Base-by-base conservation (phyloP, 2,797 vertebrate genomes). In the Lacerta bilineata region DNA sequence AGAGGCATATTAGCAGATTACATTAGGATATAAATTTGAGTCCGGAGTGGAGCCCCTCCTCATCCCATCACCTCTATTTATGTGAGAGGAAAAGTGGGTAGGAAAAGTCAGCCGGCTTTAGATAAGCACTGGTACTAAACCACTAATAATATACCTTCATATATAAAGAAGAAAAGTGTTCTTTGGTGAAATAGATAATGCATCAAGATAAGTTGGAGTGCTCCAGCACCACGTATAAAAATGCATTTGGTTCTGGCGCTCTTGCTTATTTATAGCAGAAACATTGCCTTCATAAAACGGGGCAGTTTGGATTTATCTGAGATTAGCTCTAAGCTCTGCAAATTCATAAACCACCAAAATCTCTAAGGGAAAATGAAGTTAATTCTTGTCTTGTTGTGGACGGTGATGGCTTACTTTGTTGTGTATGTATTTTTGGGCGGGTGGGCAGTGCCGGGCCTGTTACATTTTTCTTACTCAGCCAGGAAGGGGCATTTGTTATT, bases 401-500 rank as follows among this genome's bases (percentile, higher is more conserved):
- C 91, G 79, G 68, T 17, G 81, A 46, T 89, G 27, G 25, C 15
- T 90, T 77, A 89, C 90, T 59, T 46, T 80, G 29, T 76, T 78
- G 64, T 72, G 0, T 36, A 11, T 3, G 66, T 23, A 74, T 66
- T 46, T 86, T 41, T 5, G 90, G 11, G 8, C 25, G 13, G 9
- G 25, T 59, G 71, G 25, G 8, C 59, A 23, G 13, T 18, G 27
- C 61, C 0, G 10, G 83, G 85, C 8, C 59, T 9, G 71, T 74
- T 84, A 20, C 86, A 77, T 88, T 92, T 93, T 75, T 89, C 29
- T 91, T 27, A 90, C 59, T 50, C 15, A 75, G 10, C 82, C 69
- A 9, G 78, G 11, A 75, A 78, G 85, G 33, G 78, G 77, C 82
- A 72, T 90, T 93, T 92, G 79, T 91, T 41, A 86, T 43, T 93